These are phyloP conservation scores for Sminthurides aquaticus DNA, from an alignment of 2,888 invertebrate species.

Conservation along the genomic window DNA sequence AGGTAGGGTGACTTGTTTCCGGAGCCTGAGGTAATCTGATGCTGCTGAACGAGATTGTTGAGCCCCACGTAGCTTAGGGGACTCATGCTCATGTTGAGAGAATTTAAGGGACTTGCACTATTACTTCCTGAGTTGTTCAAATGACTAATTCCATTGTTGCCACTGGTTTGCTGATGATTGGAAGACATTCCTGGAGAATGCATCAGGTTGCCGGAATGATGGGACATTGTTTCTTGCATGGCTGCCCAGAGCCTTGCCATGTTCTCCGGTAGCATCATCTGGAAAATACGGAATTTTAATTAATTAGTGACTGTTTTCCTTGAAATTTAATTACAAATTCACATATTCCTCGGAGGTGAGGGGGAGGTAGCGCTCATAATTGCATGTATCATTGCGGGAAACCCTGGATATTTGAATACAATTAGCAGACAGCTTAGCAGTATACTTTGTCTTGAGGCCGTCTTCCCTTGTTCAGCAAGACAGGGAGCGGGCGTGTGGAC, in stretches of 20 bases:
- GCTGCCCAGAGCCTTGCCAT: conserved; percentile 41
- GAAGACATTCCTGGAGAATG: background rate
- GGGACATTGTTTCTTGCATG: conserved; percentile 38
- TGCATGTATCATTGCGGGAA: too few relatives aligned
- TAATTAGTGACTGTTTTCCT: too few relatives aligned
- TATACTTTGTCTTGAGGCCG: too few relatives aligned
- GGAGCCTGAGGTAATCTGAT: conserved; percentile 32
- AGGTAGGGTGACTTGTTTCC: conserved; percentile 27
- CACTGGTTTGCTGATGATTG: conserved; percentile 12
- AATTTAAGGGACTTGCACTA: conserved; percentile 32
- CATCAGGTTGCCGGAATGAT: background rate
- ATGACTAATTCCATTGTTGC: conserved; percentile 34
- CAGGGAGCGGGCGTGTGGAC: too few relatives aligned
- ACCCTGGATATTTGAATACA: too few relatives aligned
- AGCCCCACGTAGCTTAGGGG: conserved; percentile 38
- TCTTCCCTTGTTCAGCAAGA: too few relatives aligned
- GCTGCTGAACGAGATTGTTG: conserved; percentile 39
- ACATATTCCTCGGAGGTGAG: too few relatives aligned
- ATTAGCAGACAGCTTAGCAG: too few relatives aligned
- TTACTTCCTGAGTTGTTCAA: conserved; percentile 19
- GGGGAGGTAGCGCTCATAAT: too few relatives aligned
- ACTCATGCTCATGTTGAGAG: conserved; percentile 23
- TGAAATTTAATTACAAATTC: too few relatives aligned
- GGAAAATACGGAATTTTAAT: conserved; percentile 20
- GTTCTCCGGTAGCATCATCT: conserved; percentile 43